Evolutionary conservation across 2,797 vertebrate genomes (phyloP), one percentile per base, ranked within the genome.

Genomic region (Peromyscus eremicus): DNA sequence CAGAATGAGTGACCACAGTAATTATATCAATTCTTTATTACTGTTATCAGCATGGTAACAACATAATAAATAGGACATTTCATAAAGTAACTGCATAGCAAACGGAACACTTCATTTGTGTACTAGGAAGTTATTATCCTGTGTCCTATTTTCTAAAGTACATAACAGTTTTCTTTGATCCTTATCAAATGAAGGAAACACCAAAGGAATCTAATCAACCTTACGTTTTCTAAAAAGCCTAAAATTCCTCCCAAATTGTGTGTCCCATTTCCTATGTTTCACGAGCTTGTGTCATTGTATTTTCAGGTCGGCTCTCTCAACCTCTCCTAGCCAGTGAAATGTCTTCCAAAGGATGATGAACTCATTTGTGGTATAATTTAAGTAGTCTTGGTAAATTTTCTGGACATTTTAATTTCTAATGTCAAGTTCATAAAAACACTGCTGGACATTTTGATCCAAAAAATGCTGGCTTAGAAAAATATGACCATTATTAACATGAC

Each of bases 101-200:
- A 37, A 87, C 6, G 76, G 34, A 34, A 76, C 86, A 14, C 2
- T n/a, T 76, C 55, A 8, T 84, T 83, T 57, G 1, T 17, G 64
- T 60, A 40, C 14, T 23, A 80, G 19, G 1, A 94, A 92, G 55
- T 75, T 55, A 94, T 4, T 60, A 46, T 12, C 25, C 81, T 3
- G n/a, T 64, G 14, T 91, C 2, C 14, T 76, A 8, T 19, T 68
- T 92, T 66, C 32, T 83, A 71, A 92, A 79, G 6, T 75, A 5
- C 19, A 13, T 9, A 75, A 4, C 16, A 37, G 14, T 60, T 87
- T 95, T 60, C 70, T 84, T 82, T 7, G 16, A 77, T 89, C 11
- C 89, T 95, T 93, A 66, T 86, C 19, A 94, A 94, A 62, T 55
- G 77, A 77, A 19, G 13, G 32, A 94, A 84, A 3, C 88, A 25